These are phyloP conservation scores for Cepaea nemoralis DNA, from an alignment of 1,140 invertebrate species.

Conservation along the genomic window DNA sequence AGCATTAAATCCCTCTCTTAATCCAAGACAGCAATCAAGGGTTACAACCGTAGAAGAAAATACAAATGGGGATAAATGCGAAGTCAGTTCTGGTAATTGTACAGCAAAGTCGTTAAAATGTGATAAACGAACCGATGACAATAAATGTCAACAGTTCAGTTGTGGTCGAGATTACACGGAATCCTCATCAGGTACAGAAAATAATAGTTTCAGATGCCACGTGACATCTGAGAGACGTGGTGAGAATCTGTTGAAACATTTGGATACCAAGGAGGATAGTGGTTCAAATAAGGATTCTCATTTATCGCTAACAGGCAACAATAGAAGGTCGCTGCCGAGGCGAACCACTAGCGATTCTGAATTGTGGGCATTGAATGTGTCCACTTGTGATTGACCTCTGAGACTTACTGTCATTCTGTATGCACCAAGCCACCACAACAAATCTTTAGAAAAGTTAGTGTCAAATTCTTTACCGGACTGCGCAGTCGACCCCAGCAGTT, in stretches of 20 bases:
- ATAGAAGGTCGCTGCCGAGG: neutral
- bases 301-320: neutral
- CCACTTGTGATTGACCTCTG: neutral
- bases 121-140: neutral
- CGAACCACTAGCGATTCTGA: neutral
- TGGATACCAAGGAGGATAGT: constrained; percentile 27
- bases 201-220: neutral
- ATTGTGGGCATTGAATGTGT: neutral
- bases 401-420: too few relatives aligned
- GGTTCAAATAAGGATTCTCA: neutral
- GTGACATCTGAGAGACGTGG: neutral
- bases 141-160: neutral
- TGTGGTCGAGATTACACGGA: neutral
- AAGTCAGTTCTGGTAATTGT: too few relatives aligned
- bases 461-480: too few relatives aligned
- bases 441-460: too few relatives aligned
- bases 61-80: neutral
- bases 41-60: neutral
- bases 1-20: neutral
- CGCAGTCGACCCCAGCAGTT: too few relatives aligned
- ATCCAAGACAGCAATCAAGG: neutral
- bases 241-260: neutral
- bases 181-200: neutral
- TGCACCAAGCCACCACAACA: too few relatives aligned
- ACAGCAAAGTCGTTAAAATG: neutral